Evolutionary conservation across 2,113 vertebrate species (phyloP).

Genomic region (Phylloscopus trochilus): DNA sequence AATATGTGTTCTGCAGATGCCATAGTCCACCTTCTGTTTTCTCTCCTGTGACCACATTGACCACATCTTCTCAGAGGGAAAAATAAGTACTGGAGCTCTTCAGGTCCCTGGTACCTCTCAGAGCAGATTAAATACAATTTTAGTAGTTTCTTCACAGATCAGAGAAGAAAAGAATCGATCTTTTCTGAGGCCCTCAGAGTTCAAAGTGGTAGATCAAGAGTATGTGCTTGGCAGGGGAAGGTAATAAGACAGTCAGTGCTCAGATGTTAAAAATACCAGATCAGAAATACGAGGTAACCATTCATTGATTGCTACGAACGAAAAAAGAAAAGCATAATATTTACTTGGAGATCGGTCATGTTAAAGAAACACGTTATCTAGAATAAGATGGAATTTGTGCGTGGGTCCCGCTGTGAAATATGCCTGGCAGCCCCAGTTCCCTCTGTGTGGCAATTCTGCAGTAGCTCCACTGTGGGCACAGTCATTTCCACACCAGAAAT

Average conservation of each 20-base stretch:
- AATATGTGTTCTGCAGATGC: neutral
- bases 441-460: neutral
- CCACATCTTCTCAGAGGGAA: neutral
- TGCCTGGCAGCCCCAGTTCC: neutral
- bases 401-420: neutral
- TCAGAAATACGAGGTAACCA: neutral
- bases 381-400: neutral
- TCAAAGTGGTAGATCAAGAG: neutral
- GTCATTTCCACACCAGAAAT: neutral
- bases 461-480: neutral
- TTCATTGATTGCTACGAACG: neutral
- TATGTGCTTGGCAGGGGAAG: neutral
- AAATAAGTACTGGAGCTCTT: neutral
- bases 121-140: neutral
- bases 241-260: neutral
- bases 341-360: neutral
- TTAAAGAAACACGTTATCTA: neutral
- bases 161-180: neutral
- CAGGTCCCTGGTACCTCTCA: neutral
- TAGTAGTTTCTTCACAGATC: neutral
- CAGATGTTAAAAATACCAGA: neutral
- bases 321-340: neutral
- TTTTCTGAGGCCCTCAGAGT: neutral
- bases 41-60: neutral
- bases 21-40: neutral